Percentiles rank a stretch among this genome's conserved stretches.
Evolutionary conservation across 1,140 invertebrate species (phyloP).

Genomic region (Cryptotermes secundus): DNA sequence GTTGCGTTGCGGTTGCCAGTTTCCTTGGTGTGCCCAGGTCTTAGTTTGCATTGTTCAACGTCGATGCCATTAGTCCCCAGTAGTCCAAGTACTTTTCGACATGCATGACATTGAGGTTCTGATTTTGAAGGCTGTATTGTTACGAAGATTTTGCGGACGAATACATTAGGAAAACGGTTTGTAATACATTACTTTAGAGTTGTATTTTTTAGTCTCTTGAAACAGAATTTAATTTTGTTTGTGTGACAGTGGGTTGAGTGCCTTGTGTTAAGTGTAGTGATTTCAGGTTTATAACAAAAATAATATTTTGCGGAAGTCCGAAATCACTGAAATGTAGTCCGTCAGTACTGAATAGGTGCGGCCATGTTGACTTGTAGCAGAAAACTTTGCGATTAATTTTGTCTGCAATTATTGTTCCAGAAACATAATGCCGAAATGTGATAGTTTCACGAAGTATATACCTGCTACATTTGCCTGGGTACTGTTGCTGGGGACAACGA

Average conservation of each 20-base stretch:
- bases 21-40: no score
- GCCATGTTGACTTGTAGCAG: constrained; percentile 65
- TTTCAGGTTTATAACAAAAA: background rate
- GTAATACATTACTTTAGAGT: no score
- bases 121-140: constrained; percentile 2
- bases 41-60: no score
- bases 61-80: no score
- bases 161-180: background rate
- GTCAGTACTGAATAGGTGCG: constrained; percentile 48
- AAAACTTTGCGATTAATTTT: constrained; percentile 56
- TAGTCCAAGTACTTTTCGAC: background rate
- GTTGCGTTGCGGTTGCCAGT: no score
- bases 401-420: constrained; percentile 51
- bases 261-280: background rate
- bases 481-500: constrained; percentile 84
- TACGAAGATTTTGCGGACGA: background rate
- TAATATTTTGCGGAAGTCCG: background rate
- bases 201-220: background rate
- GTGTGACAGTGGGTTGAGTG: background rate
- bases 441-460: constrained; percentile 89
- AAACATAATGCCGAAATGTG: constrained; percentile 87
- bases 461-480: constrained; percentile 96
- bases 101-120: background rate
- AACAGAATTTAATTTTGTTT: background rate
- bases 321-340: constrained; percentile 26